A percentile compares a stretch with the other conserved stretches of the same genome.
phyloP scores from a whole-genome alignment of 2,888 invertebrate species.

The Hecatera dysodea region DNA sequence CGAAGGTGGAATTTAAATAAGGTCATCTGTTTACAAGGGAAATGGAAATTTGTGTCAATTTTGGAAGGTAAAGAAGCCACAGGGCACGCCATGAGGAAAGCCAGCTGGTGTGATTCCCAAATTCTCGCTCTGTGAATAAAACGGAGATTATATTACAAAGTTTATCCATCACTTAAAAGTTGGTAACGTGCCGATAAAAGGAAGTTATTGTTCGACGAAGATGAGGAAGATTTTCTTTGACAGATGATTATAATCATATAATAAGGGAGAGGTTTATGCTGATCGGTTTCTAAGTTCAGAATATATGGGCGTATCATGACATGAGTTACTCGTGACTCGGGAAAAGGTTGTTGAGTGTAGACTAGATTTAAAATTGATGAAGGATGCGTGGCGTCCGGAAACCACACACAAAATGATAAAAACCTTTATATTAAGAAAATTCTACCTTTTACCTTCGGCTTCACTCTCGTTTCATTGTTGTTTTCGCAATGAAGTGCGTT shows the following conservation, averaged over 20 bases:
- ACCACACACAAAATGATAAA: neutral
- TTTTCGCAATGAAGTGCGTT: too few relatives aligned
- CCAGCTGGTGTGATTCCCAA: slow-evolving; percentile 60
- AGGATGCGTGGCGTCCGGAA: neutral
- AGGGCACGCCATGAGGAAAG: slow-evolving; percentile 32
- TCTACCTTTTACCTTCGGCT: too few relatives aligned
- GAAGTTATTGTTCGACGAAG: slow-evolving; percentile 62
- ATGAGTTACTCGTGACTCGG: neutral
- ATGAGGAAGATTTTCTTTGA: slow-evolving; percentile 58
- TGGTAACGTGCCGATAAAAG: slow-evolving; percentile 62
- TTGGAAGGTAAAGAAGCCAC: slow-evolving; percentile 46
- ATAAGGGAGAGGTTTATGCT: slow-evolving; percentile 39
- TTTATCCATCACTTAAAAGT: slow-evolving; percentile 69
- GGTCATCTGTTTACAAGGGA: slow-evolving; percentile 38
- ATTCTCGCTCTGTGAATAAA: slow-evolving; percentile 62
- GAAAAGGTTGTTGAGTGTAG: neutral
- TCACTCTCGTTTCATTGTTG: too few relatives aligned
- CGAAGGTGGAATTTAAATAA: slow-evolving; percentile 22
- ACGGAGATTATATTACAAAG: slow-evolving; percentile 66
- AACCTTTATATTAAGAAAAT: too few relatives aligned
- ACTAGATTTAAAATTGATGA: neutral
- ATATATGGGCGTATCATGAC: slow-evolving; percentile 34
- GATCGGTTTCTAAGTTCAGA: slow-evolving; percentile 27
- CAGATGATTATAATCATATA: slow-evolving; percentile 58
- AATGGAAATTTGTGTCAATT: slow-evolving; percentile 43